Percentiles rank a stretch among this genome's conserved stretches.
These are phyloP conservation scores for Monodelphis domestica DNA, from an alignment of 2,797 vertebrate genomes.

Conservation along the genomic window DNA sequence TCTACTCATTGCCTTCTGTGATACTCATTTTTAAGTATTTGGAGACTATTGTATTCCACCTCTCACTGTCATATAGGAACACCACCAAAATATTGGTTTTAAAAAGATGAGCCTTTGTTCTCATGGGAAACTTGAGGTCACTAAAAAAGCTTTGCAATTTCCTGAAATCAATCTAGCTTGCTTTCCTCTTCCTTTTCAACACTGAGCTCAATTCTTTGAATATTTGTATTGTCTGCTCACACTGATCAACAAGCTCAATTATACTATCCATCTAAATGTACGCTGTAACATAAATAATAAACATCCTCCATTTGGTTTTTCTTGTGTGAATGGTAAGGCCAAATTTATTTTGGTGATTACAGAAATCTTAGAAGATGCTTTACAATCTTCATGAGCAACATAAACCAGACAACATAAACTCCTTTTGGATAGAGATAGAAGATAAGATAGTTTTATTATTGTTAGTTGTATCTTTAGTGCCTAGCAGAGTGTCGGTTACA, in stretches of 20 bases:
- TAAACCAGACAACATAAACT: neutral
- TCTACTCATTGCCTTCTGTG: neutral
- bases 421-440: neutral
- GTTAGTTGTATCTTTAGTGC: neutral
- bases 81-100: neutral
- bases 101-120: neutral
- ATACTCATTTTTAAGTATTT: neutral
- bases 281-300: neutral
- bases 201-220: neutral
- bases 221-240: neutral
- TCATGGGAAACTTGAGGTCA: neutral
- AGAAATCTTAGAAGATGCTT: neutral
- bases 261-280: neutral
- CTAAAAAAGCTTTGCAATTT: neutral
- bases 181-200: neutral
- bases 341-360: neutral
- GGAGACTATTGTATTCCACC: neutral
- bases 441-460: neutral
- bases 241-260: neutral
- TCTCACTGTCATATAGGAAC: neutral
- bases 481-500: neutral
- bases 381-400: neutral
- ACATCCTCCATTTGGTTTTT: neutral
- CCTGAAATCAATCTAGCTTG: neutral
- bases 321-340: neutral